Percentiles rank a stretch among this genome's conserved stretches.
Conservation (phyloP, 2,888 invertebrate species). For the Epinotia ramella region DNA sequence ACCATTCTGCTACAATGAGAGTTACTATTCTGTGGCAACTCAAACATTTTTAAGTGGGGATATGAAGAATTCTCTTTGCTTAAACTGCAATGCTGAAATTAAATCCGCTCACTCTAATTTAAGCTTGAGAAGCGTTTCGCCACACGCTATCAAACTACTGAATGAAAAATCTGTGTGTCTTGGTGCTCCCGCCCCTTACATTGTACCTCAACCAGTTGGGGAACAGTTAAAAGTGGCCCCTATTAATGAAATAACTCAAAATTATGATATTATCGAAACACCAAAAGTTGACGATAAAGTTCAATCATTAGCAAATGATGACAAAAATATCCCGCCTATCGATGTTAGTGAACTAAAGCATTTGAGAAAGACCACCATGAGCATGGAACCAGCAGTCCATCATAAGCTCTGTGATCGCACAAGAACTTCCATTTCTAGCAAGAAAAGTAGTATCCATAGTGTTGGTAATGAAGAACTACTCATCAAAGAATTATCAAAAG, state of each 20-base stretch:
- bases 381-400: constrained; percentile 83
- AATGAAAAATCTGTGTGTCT: constrained; percentile 67
- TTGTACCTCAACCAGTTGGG: constrained; percentile 63
- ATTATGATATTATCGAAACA: constrained; percentile 56
- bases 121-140: constrained; percentile 74
- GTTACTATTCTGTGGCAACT: constrained; percentile 86
- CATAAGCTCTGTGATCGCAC: constrained; percentile 86
- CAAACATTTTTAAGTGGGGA: constrained; percentile 85
- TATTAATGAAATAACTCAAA: constrained; percentile 55
- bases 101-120: constrained; percentile 74
- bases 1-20: constrained; percentile 83
- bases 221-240: constrained; percentile 52
- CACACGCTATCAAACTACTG: constrained; percentile 67
- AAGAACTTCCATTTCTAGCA: constrained; percentile 75
- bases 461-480: constrained; percentile 68
- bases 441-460: constrained; percentile 75
- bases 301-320: constrained; percentile 54
- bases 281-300: constrained; percentile 59
- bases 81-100: constrained; percentile 86
- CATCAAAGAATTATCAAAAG: constrained; percentile 66
- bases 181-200: constrained; percentile 64
- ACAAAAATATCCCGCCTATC: constrained; percentile 58
- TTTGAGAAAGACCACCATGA: constrained; percentile 62
- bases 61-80: constrained; percentile 82
- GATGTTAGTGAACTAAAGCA: constrained; percentile 62